Base-by-base conservation (phyloP, 2,113 vertebrate genomes). In the Sorex araneus region DNA sequence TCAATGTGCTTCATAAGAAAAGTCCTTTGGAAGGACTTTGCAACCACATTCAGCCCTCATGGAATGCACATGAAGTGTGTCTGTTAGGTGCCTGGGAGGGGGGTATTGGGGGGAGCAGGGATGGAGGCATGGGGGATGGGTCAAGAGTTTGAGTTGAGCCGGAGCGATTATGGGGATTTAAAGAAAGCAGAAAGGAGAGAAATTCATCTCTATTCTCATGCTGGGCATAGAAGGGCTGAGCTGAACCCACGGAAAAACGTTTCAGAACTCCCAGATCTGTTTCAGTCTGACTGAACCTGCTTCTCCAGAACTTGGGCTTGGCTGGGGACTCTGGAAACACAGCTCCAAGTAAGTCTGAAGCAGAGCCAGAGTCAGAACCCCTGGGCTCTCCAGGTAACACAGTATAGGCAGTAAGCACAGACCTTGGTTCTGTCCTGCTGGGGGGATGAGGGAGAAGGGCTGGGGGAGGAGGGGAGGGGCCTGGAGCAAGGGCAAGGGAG, bases 231-330 rank as follows among this genome's bases (percentile, higher is more conserved):
- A 77, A 92, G 76, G 64, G 32, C 84, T 87, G 63, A 60, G 63
- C 63, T 32, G 54, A 8, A 45, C 60, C 40, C 69, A 67, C 81
- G 84, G 80, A 47, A 91, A 63, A 94, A 81, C 32, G 34, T n/a
- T 10, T 19, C n/a, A 47, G 45, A 57, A 81, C 66, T 60, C 64
- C 79, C 13, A 13, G 18, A 45, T 80, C 36, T 34, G 32, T 28
- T 70, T 77, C 19, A 79, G 27, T 54, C 40, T 36, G 34, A 28
- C 6, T 79, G 40, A 50, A 78, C 50, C 30, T 77, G 45, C 74
- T 63, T 88, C 79, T 92, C 43, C 30, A 82, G 12, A 43, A 78
- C 50, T 10, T 73, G 45, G 45, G 18, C 19, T 34, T 34, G 80
- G 78, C 13, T 13, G 40, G 57, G 23, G 18, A 30, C 47, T 36